These are phyloP conservation scores for Metacarcinus magister DNA, from an alignment of 2,888 invertebrate genomes.

Conservation along the genomic window DNA sequence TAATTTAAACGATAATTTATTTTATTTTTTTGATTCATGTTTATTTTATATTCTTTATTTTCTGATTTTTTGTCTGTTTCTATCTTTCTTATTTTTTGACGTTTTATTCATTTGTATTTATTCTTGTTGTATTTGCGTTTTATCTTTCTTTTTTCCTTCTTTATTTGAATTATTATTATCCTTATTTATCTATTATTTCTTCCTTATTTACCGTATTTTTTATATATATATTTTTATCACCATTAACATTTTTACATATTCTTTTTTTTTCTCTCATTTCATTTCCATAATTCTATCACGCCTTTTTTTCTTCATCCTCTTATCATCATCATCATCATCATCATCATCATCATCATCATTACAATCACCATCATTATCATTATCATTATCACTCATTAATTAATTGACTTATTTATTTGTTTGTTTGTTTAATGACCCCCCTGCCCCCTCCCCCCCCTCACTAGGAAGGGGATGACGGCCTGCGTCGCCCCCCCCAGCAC, in stretches of 20 bases:
- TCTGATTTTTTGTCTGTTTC: not conserved
- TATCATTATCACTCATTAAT: not conserved
- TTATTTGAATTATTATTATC: not conserved
- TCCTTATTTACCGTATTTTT: not conserved
- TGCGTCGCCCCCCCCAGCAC: slow-evolving; percentile 65
- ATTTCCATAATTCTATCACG: not conserved
- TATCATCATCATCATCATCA: not conserved
- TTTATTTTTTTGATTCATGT: too few species aligned
- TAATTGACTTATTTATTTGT: not conserved
- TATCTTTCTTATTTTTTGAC: not conserved
- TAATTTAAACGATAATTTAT: too few species aligned
- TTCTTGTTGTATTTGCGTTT: not conserved
- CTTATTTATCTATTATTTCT: not conserved
- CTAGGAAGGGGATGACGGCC: slow-evolving; percentile 77
- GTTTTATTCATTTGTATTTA: not conserved
- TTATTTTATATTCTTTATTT: not conserved
- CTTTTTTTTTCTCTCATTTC: not conserved
- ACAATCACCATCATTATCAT: not conserved
- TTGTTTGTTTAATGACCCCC: not conserved
- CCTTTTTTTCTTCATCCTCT: not conserved
- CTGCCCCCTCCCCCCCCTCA: not conserved
- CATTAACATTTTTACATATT: not conserved
- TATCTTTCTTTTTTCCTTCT: not conserved
- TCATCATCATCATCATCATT: not conserved
- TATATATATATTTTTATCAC: not conserved